Evolutionary conservation across 2,888 invertebrate genomes (phyloP).

Genomic region (Mythimna loreyi): DNA sequence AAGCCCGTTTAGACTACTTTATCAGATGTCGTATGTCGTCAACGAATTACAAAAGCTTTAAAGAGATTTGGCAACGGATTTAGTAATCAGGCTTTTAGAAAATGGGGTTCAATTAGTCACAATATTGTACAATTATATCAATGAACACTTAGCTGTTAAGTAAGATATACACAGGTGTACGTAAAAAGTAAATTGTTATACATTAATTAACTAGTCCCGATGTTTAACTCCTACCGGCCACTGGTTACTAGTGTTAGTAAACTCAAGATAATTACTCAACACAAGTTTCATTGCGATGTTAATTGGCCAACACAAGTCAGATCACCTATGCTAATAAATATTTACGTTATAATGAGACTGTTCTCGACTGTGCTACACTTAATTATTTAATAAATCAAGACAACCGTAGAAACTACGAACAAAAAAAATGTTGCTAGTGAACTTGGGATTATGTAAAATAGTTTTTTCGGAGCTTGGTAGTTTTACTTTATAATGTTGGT

Average conservation of each 20-base stretch:
- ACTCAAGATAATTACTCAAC: conserved; percentile 45
- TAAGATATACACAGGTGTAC: conserved; percentile 1
- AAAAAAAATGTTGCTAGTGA: conserved; percentile 25
- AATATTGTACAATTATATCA: conserved; percentile 1
- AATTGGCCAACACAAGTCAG: conserved; percentile 47
- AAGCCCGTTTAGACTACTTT: conserved; percentile 12
- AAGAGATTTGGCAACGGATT: background rate
- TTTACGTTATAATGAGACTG: conserved; percentile 46
- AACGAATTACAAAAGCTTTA: background rate
- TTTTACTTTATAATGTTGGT: conserved; percentile 16
- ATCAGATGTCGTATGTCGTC: background rate
- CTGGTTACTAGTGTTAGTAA: conserved; percentile 29
- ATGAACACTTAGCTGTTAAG: conserved; percentile 6
- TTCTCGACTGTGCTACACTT: conserved; percentile 32
- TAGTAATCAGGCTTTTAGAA: conserved; percentile 12
- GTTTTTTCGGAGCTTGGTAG: conserved; percentile 12
- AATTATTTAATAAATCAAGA: conserved; percentile 34
- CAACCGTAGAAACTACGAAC: conserved; percentile 9
- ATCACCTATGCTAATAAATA: conserved; percentile 42
- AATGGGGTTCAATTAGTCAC: background rate
- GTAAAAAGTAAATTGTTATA: conserved; percentile 16
- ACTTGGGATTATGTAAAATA: conserved; percentile 50
- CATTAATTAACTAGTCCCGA: conserved; percentile 20
- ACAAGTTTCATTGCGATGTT: conserved; percentile 46
- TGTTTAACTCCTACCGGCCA: conserved; percentile 31